These are phyloP conservation scores for Rhinogobio ventralis DNA, from an alignment of 2,797 vertebrate species.

Conservation along the genomic window DNA sequence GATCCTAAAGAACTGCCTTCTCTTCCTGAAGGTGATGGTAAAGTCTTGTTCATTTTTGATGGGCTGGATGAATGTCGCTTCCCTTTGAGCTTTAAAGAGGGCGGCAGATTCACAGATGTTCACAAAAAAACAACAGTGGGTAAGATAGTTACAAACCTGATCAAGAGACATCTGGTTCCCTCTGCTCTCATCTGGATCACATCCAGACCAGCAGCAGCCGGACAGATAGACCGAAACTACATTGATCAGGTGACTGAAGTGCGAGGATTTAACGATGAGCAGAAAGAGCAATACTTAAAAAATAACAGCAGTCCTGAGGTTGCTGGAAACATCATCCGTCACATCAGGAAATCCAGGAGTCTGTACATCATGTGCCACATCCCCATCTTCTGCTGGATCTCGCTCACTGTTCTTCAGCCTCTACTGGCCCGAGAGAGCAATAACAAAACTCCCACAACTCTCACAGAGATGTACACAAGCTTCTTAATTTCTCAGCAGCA, in stretches of 20 bases:
- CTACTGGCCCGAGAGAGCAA: not conserved
- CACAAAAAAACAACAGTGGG: not conserved
- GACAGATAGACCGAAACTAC: not conserved
- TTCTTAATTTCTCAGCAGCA: not conserved
- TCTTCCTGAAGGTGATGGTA: not conserved
- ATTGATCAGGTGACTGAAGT: not conserved
- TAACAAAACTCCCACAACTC: conserved; percentile 20
- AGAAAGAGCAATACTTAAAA: not conserved
- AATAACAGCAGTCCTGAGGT: not conserved
- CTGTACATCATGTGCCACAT: not conserved
- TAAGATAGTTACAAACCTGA: not conserved
- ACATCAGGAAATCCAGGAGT: not conserved
- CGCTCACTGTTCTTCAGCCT: not conserved
- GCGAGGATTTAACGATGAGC: not conserved
- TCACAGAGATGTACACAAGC: not conserved
- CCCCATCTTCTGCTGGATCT: not conserved
- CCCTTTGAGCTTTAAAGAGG: fast-evolving
- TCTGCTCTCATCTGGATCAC: conserved; percentile 7
- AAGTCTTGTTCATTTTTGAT: not conserved
- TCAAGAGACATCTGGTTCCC: not conserved
- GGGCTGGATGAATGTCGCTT: not conserved
- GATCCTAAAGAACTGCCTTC: not conserved
- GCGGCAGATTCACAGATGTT: not conserved
- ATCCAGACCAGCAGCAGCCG: not conserved
- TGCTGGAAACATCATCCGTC: fast-evolving